Evolutionary conservation across 2,888 invertebrate genomes (phyloP).

Genomic region (Tineola bisselliella): DNA sequence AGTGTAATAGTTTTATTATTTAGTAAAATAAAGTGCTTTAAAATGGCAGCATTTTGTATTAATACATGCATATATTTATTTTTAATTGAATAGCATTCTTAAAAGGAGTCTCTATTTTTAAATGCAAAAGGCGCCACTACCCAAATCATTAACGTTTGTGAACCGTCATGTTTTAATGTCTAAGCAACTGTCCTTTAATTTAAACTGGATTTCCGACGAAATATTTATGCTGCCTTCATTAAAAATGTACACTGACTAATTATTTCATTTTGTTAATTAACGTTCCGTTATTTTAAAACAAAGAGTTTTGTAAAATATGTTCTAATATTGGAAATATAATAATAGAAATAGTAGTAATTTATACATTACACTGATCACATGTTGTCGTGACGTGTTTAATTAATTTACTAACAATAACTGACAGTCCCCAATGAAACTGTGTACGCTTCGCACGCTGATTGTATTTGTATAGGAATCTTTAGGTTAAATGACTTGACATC

Average conservation of each 20-base stretch:
- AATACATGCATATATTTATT: no score
- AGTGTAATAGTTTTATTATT: no score
- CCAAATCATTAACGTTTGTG: slow-evolving; percentile 32
- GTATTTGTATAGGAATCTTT: slow-evolving; percentile 37
- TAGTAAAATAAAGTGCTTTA: neutral
- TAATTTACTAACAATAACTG: slow-evolving; percentile 45
- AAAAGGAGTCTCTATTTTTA: neutral
- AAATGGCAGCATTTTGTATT: no score
- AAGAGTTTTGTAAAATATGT: neutral
- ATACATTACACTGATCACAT: slow-evolving; percentile 8
- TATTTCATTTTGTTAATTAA: slow-evolving; percentile 28
- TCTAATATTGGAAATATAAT: neutral
- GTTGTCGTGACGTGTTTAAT: slow-evolving; percentile 16
- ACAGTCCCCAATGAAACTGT: slow-evolving; percentile 15
- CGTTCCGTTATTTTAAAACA: no score
- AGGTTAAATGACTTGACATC: slow-evolving; percentile 53
- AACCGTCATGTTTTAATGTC: slow-evolving; percentile 33
- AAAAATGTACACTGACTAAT: slow-evolving; percentile 28
- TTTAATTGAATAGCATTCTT: no score
- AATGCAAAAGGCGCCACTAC: neutral
- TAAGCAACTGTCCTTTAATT: slow-evolving; percentile 7
- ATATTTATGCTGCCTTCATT: slow-evolving; percentile 31
- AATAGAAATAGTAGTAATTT: neutral
- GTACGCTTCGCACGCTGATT: slow-evolving; percentile 58
- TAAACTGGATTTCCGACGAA: slow-evolving; percentile 24